phyloP scores from a whole-genome alignment of 2,113 vertebrate species.

The Lepus timidus region DNA sequence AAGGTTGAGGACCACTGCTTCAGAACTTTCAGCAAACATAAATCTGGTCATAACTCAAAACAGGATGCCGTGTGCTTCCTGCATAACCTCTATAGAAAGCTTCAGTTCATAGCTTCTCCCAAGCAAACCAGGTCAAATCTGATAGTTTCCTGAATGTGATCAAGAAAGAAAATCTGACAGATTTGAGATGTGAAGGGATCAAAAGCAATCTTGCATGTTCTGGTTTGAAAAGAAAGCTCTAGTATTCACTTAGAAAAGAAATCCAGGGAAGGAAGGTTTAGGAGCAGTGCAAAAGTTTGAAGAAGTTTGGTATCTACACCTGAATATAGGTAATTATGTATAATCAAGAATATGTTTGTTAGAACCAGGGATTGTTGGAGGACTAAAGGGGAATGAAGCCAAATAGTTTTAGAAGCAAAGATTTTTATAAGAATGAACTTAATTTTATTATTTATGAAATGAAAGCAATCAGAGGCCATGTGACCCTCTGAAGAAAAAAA shows the following conservation, averaged over 20 bases:
- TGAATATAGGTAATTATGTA: not conserved
- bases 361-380: not conserved
- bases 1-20: not conserved
- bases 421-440: not conserved
- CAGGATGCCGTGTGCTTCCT: not conserved
- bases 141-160: not conserved
- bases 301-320: not conserved
- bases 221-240: not conserved
- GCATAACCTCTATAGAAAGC: not conserved
- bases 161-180: not conserved
- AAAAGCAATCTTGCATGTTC: not conserved
- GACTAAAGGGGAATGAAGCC: not conserved
- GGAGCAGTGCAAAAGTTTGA: not conserved
- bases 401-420: not conserved
- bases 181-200: not conserved
- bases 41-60: not conserved
- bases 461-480: not conserved
- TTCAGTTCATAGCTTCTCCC: not conserved
- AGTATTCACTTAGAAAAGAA: not conserved
- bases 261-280: not conserved
- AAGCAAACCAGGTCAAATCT: not conserved
- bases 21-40: not conserved
- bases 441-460: constrained; percentile 30
- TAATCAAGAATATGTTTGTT: not conserved
- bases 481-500: not conserved